phyloP scores from a whole-genome alignment of 1,140 invertebrate species.

The Drosophila chauvacae region DNA sequence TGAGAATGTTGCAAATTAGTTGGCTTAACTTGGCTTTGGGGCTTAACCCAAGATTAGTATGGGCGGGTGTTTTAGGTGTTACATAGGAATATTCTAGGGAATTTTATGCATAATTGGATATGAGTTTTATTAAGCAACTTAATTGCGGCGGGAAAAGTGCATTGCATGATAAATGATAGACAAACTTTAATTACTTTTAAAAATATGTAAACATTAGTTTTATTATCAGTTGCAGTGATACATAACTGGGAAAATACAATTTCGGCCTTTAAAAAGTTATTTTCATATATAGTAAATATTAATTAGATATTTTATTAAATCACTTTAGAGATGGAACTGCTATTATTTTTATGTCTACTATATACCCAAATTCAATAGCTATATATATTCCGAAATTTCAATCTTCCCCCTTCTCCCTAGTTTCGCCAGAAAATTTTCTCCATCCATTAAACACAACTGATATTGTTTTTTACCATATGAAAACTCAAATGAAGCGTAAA shows the following conservation, averaged over 20 bases:
- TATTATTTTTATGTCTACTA: background rate
- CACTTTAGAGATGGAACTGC: background rate
- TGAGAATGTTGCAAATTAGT: slow-evolving; percentile 76
- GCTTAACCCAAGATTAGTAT: background rate
- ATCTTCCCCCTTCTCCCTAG: fast-evolving
- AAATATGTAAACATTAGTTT: background rate
- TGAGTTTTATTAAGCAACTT: slow-evolving; percentile 1
- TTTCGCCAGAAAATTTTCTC: background rate
- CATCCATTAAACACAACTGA: background rate
- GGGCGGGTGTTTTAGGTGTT: slow-evolving; percentile 16
- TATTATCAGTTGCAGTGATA: background rate
- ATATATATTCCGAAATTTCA: background rate
- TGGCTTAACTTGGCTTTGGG: slow-evolving; percentile 53
- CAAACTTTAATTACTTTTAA: background rate
- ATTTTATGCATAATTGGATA: slow-evolving; percentile 22
- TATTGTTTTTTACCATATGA: slow-evolving; percentile 17
- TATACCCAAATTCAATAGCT: background rate
- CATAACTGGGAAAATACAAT: background rate
- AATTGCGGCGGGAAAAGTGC: slow-evolving; percentile 16
- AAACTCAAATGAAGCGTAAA: slow-evolving; percentile 60
- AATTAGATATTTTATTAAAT: background rate
- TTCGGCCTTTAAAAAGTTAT: no score
- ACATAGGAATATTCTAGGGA: slow-evolving; percentile 11
- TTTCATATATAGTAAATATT: background rate
- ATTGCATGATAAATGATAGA: background rate